Conservation (phyloP, 2,113 vertebrate species). For the Gavia stellata region DNA sequence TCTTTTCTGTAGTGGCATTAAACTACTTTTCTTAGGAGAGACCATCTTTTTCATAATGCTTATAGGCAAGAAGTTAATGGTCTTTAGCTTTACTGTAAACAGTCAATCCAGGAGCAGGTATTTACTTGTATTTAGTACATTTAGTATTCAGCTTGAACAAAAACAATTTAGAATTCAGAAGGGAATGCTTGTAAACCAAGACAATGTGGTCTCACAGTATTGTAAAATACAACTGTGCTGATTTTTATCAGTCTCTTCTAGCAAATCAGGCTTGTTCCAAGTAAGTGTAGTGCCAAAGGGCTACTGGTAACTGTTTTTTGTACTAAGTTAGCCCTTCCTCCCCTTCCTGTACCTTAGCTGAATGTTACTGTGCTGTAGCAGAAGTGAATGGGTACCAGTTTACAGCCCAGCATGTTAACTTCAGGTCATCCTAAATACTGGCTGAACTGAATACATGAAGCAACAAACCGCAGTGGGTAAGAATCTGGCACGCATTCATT, state of each 20-base stretch:
- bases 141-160: neutral
- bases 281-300: neutral
- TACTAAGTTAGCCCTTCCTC: neutral
- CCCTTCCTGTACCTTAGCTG: neutral
- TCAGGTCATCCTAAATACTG: neutral
- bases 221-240: neutral
- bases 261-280: neutral
- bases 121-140: neutral
- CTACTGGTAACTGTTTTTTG: neutral
- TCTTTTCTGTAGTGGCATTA: neutral
- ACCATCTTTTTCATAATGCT: neutral
- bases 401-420: neutral
- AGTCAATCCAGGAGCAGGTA: neutral
- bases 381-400: neutral
- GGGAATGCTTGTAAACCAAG: neutral
- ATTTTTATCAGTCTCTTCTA: neutral
- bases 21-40: neutral
- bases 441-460: neutral
- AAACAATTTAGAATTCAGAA: neutral
- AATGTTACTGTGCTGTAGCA: neutral
- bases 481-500: neutral
- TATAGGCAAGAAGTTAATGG: neutral
- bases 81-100: neutral
- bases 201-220: neutral
- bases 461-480: neutral